These are phyloP conservation scores for Psophia crepitans DNA, from an alignment of 2,113 vertebrate genomes.

Conservation along the genomic window DNA sequence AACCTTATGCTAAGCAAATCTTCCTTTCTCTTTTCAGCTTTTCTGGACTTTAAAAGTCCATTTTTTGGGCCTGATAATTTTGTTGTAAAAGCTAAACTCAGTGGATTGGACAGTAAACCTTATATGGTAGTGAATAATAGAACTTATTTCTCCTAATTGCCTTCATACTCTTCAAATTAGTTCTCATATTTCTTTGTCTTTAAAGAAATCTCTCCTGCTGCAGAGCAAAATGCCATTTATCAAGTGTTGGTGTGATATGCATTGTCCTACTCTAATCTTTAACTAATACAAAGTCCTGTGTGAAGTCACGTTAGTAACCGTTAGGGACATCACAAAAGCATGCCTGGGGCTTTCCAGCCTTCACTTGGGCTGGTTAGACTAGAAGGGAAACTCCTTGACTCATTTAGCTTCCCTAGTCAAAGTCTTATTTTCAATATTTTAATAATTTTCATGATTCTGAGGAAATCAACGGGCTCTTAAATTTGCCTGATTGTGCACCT, in stretches of 20 bases:
- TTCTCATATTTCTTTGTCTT: background rate
- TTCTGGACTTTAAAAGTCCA: background rate
- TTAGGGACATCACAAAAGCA: background rate
- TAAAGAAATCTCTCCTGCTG: background rate
- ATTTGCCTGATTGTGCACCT: background rate
- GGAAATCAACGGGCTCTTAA: background rate
- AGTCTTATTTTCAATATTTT: background rate
- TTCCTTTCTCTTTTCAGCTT: background rate
- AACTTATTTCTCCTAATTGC: background rate
- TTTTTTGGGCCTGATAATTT: background rate
- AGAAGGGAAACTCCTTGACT: background rate
- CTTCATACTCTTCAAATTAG: background rate
- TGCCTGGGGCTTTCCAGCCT: background rate
- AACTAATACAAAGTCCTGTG: background rate
- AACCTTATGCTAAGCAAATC: background rate
- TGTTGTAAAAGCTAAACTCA: background rate
- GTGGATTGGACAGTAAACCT: background rate
- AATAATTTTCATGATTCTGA: background rate
- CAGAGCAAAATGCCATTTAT: background rate
- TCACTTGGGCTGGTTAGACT: background rate
- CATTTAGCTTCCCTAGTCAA: background rate
- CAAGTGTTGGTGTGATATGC: background rate
- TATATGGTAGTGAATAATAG: background rate
- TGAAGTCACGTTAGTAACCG: background rate
- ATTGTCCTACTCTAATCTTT: background rate